Evolutionary conservation across 1,140 invertebrate genomes (phyloP), one percentile per base, ranked within the genome.

Genomic region (Anastrepha ludens): DNA sequence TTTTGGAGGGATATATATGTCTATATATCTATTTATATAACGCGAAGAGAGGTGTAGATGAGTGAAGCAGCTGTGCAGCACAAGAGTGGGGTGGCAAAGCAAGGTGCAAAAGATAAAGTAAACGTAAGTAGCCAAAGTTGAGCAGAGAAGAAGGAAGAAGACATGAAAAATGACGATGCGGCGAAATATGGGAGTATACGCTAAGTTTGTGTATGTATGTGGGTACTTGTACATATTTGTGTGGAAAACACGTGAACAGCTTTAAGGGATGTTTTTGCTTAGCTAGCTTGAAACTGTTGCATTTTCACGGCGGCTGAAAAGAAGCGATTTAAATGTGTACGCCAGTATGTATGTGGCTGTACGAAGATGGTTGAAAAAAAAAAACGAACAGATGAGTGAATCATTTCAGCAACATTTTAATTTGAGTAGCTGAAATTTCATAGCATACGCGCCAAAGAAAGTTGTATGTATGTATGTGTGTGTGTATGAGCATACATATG

Each of bases 341-440:
- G 29, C n/a, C n/a, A n/a, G 29, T 29, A 29, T 29, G 29, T 29
- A 29, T 29, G 29, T 29, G 1, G 29, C 60, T 5, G 5, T 13
- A 47, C 41, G 17, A 17, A n/a, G 81, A 29, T 86, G 85, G 60
- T 87, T 39, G 60, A 39, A 74, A 78, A 55, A 74, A 78, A 55
- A 87, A 87, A 87, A 39, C 87, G 87, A 81, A 85, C 87, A 85
- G 87, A 87, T 87, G 87, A 29, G 29, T 29, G 29, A 87, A 87
- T 87, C 59, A 87, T 87, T 87, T 87, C 87, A 85, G 47, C 87
- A 86, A 62, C 85, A 62, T 86, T 86, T 86, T 62, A 86, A 60
- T 86, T 41, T 41, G 44, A 62, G 62, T 81, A 11, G 74, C 11
- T 86, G 58, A 86, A 86, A 86, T 86, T 67, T 86, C 86, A 65